Evolutionary conservation across 1,140 invertebrate genomes (phyloP).

Genomic region (Atta cephalotes): DNA sequence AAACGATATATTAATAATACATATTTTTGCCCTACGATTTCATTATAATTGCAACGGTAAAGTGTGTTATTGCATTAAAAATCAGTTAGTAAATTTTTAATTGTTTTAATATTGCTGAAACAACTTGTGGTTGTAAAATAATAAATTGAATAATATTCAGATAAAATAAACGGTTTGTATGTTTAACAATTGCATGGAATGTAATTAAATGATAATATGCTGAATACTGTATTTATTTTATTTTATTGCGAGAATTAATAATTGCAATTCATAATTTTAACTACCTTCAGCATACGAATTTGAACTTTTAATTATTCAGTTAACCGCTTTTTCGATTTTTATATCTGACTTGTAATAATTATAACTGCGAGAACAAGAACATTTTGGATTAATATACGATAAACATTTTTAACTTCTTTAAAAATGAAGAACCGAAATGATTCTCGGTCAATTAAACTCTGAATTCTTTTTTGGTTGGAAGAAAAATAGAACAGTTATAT

Average conservation of each 20-base stretch:
- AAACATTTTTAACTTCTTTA: conserved; percentile 14
- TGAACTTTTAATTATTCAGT: conserved; percentile 29
- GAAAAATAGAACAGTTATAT: conserved; percentile 26
- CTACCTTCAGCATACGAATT: background rate
- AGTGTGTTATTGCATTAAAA: background rate
- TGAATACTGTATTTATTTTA: conserved; percentile 6
- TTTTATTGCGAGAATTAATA: conserved; percentile 14
- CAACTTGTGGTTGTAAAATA: background rate
- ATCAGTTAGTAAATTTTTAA: background rate
- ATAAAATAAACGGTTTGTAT: background rate
- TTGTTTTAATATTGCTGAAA: background rate
- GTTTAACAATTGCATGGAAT: background rate
- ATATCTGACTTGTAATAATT: conserved; percentile 2
- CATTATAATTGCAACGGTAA: background rate
- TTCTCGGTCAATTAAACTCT: conserved; percentile 26
- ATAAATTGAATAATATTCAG: conserved; percentile 27
- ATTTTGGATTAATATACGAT: background rate
- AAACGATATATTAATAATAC: background rate
- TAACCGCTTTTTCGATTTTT: conserved; percentile 1
- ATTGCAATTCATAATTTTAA: conserved; percentile 40
- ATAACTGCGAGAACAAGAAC: background rate
- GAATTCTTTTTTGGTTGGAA: background rate
- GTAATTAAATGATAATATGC: conserved; percentile 15
- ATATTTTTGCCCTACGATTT: background rate
- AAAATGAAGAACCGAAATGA: conserved; percentile 15